phyloP scores from a whole-genome alignment of 2,113 vertebrate genomes.

The Vulpes vulpes region DNA sequence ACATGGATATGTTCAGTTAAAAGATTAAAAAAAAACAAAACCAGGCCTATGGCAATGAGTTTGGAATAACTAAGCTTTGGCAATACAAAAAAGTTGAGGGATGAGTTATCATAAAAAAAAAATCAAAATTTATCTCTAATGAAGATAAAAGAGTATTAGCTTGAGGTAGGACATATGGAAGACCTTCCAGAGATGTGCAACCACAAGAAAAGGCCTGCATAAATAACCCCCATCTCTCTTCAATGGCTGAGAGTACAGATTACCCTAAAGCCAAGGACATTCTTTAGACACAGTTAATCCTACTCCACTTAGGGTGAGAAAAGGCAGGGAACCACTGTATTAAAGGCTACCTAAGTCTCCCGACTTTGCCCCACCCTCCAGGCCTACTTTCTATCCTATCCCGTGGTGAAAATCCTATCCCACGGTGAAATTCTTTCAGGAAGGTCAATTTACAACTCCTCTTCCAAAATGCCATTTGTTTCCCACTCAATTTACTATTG shows the following conservation, averaged over 20 bases:
- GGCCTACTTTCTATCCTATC: background rate
- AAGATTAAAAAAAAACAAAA: background rate
- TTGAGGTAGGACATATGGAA: background rate
- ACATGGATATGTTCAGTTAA: background rate
- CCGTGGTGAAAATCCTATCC: background rate
- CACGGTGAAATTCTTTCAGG: background rate
- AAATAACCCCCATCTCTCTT: background rate
- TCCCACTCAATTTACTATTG: background rate
- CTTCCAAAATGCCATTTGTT: background rate
- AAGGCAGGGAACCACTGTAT: background rate
- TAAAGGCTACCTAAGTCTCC: background rate
- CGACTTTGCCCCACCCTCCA: background rate
- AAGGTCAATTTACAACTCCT: background rate
- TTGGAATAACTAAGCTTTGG: background rate
- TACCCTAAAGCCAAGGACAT: conserved; percentile 7
- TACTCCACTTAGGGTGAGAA: background rate
- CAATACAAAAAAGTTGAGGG: conserved; percentile 34
- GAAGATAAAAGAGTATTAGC: background rate
- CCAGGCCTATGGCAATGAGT: background rate
- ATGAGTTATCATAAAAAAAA: background rate
- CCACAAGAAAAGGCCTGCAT: background rate
- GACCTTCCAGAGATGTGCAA: background rate
- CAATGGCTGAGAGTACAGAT: background rate
- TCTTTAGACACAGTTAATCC: background rate
- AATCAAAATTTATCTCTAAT: background rate